A percentile compares a stretch with the other conserved stretches of the same genome.
Conservation (phyloP, 2,113 vertebrate genomes). For the Leptobrachium ailaonicum region DNA sequence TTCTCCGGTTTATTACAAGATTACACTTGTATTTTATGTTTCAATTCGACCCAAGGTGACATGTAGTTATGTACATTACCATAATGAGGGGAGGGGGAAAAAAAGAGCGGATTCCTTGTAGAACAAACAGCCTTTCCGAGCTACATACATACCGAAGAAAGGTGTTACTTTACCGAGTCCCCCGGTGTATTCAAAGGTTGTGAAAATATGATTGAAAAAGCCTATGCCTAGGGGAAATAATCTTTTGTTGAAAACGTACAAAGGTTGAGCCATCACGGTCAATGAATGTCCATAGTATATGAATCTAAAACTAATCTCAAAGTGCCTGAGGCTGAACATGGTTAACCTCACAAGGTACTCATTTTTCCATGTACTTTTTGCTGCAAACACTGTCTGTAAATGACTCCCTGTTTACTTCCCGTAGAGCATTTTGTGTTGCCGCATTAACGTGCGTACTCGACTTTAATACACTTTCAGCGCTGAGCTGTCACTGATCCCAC, state of each 20-base stretch:
- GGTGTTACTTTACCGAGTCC: slow-evolving; percentile 54
- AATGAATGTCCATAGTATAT: slow-evolving; percentile 67
- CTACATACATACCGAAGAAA: slow-evolving; percentile 46
- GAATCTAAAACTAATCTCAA: slow-evolving; percentile 78
- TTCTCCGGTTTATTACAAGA: background rate
- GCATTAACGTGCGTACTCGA: slow-evolving; percentile 52
- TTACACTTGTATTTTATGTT: background rate
- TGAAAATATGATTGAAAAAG: slow-evolving; percentile 68
- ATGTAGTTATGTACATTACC: slow-evolving; percentile 13
- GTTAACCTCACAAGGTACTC: slow-evolving; percentile 61
- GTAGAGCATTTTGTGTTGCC: slow-evolving; percentile 53
- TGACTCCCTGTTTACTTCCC: slow-evolving; percentile 54
- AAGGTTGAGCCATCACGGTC: slow-evolving; percentile 63
- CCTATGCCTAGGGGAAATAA: slow-evolving; percentile 64
- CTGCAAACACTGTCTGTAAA: slow-evolving; percentile 58
- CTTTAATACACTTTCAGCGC: slow-evolving; percentile 45
- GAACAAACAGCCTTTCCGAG: slow-evolving; percentile 38
- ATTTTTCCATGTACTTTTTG: slow-evolving; percentile 64
- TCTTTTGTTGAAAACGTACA: slow-evolving; percentile 60
- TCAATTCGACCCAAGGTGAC: slow-evolving; percentile 8
- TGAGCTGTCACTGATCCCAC: slow-evolving; percentile 42
- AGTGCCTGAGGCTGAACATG: slow-evolving; percentile 65
- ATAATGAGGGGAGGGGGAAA: slow-evolving; percentile 27
- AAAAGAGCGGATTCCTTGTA: background rate
- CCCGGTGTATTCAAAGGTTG: slow-evolving; percentile 62